These are phyloP conservation scores for Drosophila miranda DNA, from an alignment of 1,140 invertebrate genomes.

Conservation along the genomic window DNA sequence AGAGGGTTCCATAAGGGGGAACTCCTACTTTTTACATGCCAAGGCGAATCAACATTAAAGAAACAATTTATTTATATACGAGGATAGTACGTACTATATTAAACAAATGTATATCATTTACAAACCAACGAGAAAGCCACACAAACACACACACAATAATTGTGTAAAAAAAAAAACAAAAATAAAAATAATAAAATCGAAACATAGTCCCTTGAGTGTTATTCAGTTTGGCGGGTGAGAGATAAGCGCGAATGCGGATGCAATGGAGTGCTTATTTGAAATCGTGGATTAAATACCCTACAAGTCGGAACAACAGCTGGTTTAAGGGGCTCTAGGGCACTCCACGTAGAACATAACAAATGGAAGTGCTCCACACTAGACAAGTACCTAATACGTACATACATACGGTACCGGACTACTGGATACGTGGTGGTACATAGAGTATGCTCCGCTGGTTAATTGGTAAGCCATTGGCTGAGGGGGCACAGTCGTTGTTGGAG, in stretches of 20 bases:
- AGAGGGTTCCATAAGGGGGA: conserved; percentile 37
- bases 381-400: background rate
- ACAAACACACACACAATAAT: conserved; percentile 63
- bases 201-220: conserved; percentile 20
- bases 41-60: conserved; percentile 42
- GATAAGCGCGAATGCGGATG: conserved; percentile 10
- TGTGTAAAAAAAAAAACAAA: conserved; percentile 63
- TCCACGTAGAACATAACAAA: conserved; percentile 17
- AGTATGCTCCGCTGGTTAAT: conserved; percentile 4
- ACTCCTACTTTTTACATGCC: conserved; percentile 56
- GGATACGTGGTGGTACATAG: background rate
- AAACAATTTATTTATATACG: conserved; percentile 68
- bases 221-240: conserved; percentile 26
- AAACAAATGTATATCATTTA: conserved; percentile 57
- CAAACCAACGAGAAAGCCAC: conserved; percentile 40
- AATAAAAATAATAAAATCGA: conserved; percentile 41
- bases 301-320: no score
- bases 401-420: no score
- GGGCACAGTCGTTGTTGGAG: conserved; percentile 35
- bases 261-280: background rate
- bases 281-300: background rate
- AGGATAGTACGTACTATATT: conserved; percentile 5
- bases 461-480: conserved; percentile 45
- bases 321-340: no score
- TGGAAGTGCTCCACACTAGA: conserved; percentile 4